These are phyloP conservation scores for Candoia aspera DNA, from an alignment of 2,113 vertebrate genomes.

Conservation along the genomic window DNA sequence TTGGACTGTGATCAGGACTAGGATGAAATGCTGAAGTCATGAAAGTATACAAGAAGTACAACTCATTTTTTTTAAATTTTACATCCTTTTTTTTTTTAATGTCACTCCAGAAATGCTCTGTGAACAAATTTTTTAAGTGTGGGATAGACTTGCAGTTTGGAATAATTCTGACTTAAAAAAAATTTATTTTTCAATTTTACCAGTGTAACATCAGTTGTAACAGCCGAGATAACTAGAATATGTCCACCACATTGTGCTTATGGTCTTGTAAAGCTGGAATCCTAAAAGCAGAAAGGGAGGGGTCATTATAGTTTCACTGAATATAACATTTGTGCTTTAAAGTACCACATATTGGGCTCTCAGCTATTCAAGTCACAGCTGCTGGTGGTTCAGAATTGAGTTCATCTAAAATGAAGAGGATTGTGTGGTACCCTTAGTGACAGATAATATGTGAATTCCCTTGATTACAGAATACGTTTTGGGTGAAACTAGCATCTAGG, in stretches of 20 bases:
- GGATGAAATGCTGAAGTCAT: constrained; percentile 69
- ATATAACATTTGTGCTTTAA: constrained; percentile 74
- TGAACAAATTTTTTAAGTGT: constrained; percentile 39
- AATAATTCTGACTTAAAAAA: constrained; percentile 57
- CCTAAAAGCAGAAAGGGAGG: constrained; percentile 59
- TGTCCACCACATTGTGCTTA: constrained; percentile 63
- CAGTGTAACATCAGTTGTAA: constrained; percentile 59
- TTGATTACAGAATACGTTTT: constrained; percentile 5
- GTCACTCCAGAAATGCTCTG: constrained; percentile 28
- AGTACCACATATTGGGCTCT: constrained; percentile 66
- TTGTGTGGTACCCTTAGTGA: constrained; percentile 19
- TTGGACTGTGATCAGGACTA: constrained; percentile 70
- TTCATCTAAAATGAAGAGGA: constrained; percentile 19
- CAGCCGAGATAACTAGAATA: constrained; percentile 51
- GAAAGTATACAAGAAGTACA: neutral
- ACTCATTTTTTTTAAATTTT: neutral
- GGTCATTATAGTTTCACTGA: constrained; percentile 68
- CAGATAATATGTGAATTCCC: constrained; percentile 43
- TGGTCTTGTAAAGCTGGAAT: constrained; percentile 61
- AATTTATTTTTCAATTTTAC: constrained; percentile 32
- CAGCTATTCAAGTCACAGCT: constrained; percentile 62
- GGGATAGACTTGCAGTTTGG: constrained; percentile 49
- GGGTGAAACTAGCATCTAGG: constrained; percentile 8
- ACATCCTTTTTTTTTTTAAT: neutral
- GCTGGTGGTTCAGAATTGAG: constrained; percentile 67